phyloP scores from a whole-genome alignment of 2,797 vertebrate genomes.

The Schizothorax lantsangensis region DNA sequence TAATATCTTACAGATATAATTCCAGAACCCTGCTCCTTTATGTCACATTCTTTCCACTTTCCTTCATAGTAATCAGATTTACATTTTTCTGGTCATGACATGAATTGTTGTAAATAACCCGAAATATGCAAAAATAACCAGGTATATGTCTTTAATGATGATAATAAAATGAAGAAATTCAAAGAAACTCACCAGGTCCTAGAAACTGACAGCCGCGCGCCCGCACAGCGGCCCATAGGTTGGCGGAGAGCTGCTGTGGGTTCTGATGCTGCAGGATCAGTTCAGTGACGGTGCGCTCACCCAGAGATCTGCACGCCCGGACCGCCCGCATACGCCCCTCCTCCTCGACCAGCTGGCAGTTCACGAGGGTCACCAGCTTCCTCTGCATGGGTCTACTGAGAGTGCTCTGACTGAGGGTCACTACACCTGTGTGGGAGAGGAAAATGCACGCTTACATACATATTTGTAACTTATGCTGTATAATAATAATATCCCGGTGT shows the following conservation, averaged over 20 bases:
- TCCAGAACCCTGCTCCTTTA: not conserved
- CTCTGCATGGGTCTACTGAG: constrained; percentile 97
- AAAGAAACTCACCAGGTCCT: constrained; percentile 84
- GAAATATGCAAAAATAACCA: not conserved
- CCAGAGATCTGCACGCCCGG: constrained; percentile 90
- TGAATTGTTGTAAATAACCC: not conserved
- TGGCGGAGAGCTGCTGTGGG: constrained; percentile 95
- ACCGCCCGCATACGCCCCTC: constrained; percentile 92
- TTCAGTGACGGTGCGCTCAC: constrained; percentile 92
- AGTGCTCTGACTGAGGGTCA: constrained; percentile 86
- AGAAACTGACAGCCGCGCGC: constrained; percentile 96
- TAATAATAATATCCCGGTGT: too few species aligned
- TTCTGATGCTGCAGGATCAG: constrained; percentile 97
- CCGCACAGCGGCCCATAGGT: constrained; percentile 94
- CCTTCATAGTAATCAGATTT: not conserved
- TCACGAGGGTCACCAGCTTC: constrained; percentile 94
- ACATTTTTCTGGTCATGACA: not conserved
- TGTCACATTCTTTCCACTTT: not conserved
- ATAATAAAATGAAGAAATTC: not conserved
- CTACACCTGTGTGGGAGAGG: constrained; percentile 78
- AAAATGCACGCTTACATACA: not conserved
- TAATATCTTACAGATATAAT: not conserved
- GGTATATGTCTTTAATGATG: not conserved
- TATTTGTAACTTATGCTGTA: too few species aligned
- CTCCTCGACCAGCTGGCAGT: constrained; percentile 95